Evolutionary conservation across 1,140 invertebrate species (phyloP).

Genomic region (Sycophaga agraensis): DNA sequence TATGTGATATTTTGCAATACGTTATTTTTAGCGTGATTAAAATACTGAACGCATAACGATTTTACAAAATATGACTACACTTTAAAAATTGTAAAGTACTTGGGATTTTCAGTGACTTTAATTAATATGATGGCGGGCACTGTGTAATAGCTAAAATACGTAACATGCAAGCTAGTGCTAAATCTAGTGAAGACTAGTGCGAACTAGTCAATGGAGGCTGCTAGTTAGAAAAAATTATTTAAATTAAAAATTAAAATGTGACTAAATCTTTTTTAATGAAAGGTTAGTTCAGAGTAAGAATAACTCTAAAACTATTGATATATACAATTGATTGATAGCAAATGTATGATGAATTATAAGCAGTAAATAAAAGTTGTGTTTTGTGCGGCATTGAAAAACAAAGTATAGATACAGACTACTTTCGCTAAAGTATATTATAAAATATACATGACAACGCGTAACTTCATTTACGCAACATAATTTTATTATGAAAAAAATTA

Average conservation of each 20-base stretch:
- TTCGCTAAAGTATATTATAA: not conserved
- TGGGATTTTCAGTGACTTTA: not conserved
- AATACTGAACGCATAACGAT: too few relatives aligned
- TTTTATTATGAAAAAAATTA: slow-evolving; percentile 11
- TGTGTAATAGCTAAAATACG: slow-evolving; percentile 33
- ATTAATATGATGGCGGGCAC: not conserved
- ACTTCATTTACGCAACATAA: too few relatives aligned
- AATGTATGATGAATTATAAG: slow-evolving; percentile 12
- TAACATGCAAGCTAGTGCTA: slow-evolving; percentile 50
- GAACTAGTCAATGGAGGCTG: slow-evolving; percentile 52
- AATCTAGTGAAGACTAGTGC: slow-evolving; percentile 50
- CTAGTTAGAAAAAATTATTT: slow-evolving; percentile 52
- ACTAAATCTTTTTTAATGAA: slow-evolving; percentile 1
- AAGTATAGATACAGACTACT: not conserved
- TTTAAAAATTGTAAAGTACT: too few relatives aligned
- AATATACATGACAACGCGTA: too few relatives aligned
- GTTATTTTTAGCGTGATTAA: too few relatives aligned
- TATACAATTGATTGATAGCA: not conserved
- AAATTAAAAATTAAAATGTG: slow-evolving; percentile 36
- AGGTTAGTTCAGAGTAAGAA: not conserved
- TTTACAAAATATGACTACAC: too few relatives aligned
- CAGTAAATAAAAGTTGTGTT: not conserved
- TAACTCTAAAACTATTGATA: not conserved
- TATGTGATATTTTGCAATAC: too few relatives aligned
- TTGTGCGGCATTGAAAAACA: not conserved